Evolutionary conservation across 2,797 vertebrate genomes (phyloP).

Genomic region (Notolepis coatsorum): DNA sequence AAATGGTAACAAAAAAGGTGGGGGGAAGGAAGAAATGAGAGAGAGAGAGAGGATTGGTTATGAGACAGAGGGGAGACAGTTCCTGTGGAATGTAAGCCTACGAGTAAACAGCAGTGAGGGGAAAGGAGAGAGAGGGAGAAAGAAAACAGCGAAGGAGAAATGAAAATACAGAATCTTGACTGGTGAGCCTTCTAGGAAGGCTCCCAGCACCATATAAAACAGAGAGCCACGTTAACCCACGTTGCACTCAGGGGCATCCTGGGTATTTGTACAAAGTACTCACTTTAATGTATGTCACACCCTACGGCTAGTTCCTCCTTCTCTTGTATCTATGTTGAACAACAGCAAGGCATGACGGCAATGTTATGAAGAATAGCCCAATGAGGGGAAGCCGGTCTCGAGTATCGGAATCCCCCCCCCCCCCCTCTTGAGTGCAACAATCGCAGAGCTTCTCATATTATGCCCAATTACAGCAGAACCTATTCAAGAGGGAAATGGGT

Average conservation of each 20-base stretch:
- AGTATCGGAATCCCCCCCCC: neutral
- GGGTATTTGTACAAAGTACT: neutral
- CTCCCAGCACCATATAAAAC: neutral
- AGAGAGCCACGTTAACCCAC: neutral
- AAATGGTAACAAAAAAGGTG: constrained; percentile 15
- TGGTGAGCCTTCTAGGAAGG: neutral
- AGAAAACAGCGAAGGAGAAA: constrained; percentile 9
- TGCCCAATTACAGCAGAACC: constrained; percentile 1
- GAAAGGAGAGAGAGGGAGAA: neutral
- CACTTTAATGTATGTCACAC: neutral
- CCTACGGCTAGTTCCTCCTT: neutral
- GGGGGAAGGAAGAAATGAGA: neutral
- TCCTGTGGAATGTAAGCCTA: constrained; percentile 30
- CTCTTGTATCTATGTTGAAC: neutral
- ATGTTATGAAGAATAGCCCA: neutral
- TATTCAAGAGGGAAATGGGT: neutral
- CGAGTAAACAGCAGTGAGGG: constrained; percentile 13
- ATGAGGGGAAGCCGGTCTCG: neutral
- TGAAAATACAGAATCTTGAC: constrained; percentile 7
- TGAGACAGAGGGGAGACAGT: constrained; percentile 27
- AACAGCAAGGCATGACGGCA: neutral
- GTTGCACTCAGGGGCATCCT: neutral
- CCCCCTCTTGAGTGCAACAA: neutral
- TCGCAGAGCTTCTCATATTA: neutral
- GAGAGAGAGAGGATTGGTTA: constrained; percentile 3